These are phyloP conservation scores for Botia kubotai DNA, from an alignment of 2,797 vertebrate species.

Conservation along the genomic window DNA sequence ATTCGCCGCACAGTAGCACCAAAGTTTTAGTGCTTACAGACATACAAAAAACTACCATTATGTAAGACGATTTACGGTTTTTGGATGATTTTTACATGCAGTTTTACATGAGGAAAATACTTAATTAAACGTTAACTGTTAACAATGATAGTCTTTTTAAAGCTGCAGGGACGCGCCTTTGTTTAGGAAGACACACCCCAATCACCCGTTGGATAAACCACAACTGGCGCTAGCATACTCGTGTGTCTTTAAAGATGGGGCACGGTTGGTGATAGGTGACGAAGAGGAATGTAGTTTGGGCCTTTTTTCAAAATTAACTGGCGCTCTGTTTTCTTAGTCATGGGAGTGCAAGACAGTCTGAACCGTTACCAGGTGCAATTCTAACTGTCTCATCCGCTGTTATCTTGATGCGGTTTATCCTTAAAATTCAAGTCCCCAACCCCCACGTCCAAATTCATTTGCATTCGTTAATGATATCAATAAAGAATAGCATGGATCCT, in stretches of 20 bases:
- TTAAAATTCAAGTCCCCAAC: conserved; percentile 60
- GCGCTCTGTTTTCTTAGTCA: conserved; percentile 58
- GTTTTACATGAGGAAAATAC: neutral
- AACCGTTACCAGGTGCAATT: conserved; percentile 61
- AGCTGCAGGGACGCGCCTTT: conserved; percentile 74
- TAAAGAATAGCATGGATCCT: conserved; percentile 78
- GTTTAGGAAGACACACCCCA: conserved; percentile 75
- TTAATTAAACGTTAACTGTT: conserved; percentile 64
- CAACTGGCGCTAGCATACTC: conserved; percentile 61
- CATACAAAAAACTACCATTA: neutral
- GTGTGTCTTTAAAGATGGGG: conserved; percentile 63
- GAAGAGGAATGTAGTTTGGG: conserved; percentile 66
- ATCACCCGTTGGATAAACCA: conserved; percentile 73
- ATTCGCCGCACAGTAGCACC: neutral
- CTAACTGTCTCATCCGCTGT: conserved; percentile 68
- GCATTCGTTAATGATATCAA: conserved; percentile 83
- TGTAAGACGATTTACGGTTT: neutral
- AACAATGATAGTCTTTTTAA: conserved; percentile 72
- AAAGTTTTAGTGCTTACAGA: neutral
- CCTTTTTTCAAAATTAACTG: conserved; percentile 84
- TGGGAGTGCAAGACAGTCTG: conserved; percentile 51
- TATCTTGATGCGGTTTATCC: conserved; percentile 74
- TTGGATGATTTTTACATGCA: neutral
- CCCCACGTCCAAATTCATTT: conserved; percentile 73
- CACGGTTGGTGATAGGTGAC: conserved; percentile 57